Base-by-base conservation (phyloP, 2,888 invertebrate genomes). In the Hermaeophaga mercurialis region DNA sequence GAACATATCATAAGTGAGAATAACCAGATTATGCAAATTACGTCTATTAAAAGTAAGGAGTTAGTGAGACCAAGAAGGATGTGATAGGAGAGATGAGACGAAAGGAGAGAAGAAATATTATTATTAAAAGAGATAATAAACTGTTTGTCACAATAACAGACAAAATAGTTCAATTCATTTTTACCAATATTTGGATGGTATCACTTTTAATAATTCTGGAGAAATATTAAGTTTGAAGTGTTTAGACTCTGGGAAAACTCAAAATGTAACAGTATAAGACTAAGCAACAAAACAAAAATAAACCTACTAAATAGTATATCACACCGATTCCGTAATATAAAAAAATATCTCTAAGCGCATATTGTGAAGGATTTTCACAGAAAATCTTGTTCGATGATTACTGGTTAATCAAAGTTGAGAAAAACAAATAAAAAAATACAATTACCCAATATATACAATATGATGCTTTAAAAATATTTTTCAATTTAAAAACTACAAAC, bases 281-380 rank as follows among this genome's bases (percentile, higher is more conserved):
- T 14, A 36, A 36, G 11, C n/a, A 38, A 38, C 17, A 38, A 17
- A 38, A 38, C 18, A 38, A n/a, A 38, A 38, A 15, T 36, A 15
- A 33, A 28, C 11, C 31, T 48, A 55, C 34, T 24, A 36, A 41
- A 58, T 58, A 61, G 53, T 49, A 59, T 59, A 56, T 56, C 56
- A 58, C 58, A 59, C 45, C 18, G 15, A 45, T 45, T 45, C 45
- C 19, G 50, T 56, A 41, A 50, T 58, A 59, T 58, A 63, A 62
- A 64, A 66, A 65, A 53, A 57, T 64, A 65, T 63, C 64, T 56
- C 68, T 72, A 70, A 3, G 31, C 68, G 68, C 68, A 68, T 69
- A 68, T 70, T 70, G 62, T 66, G 63, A 58, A 57, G 9, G 18
- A 64, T 63, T 64, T 68, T 66, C 58, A 65, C 63, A 61, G 58